Evolutionary conservation across 1,140 invertebrate genomes (phyloP).

Genomic region (Aphelenchoides avenae): DNA sequence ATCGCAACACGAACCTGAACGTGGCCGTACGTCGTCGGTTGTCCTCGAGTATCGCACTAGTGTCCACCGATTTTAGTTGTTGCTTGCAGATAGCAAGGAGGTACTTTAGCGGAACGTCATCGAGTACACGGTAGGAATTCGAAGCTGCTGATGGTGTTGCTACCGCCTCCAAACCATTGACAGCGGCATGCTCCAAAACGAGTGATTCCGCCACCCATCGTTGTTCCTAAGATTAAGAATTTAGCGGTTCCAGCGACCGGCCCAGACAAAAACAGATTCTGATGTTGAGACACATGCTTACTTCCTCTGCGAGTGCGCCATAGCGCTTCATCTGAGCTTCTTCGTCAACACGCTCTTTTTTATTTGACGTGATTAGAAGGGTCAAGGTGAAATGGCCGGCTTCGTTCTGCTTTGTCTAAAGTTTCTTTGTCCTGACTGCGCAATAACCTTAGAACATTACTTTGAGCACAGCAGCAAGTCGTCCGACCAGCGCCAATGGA

Average conservation of each 20-base stretch:
- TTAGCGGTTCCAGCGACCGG: too few relatives aligned
- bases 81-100: slow-evolving; percentile 40
- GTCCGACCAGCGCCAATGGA: slow-evolving; percentile 26
- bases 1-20: slow-evolving; percentile 17
- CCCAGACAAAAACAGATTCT: too few relatives aligned
- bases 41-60: slow-evolving; percentile 34
- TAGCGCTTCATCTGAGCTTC: slow-evolving; percentile 2
- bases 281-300: too few relatives aligned
- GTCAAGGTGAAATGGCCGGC: neutral
- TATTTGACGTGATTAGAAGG: slow-evolving; percentile 13
- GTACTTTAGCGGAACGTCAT: slow-evolving; percentile 24
- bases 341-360: slow-evolving; percentile 4
- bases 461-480: slow-evolving; percentile 37
- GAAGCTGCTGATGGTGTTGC: neutral
- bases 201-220: neutral
- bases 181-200: neutral
- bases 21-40: slow-evolving; percentile 3
- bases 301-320: slow-evolving; percentile 6
- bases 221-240: too few relatives aligned
- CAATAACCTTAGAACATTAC: too few relatives aligned
- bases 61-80: slow-evolving; percentile 23
- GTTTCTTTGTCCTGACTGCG: too few relatives aligned
- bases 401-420: slow-evolving; percentile 17
- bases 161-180: neutral
- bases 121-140: slow-evolving; percentile 19